Base-by-base conservation (phyloP, 1,140 invertebrate genomes). In the Asobara japonica region DNA sequence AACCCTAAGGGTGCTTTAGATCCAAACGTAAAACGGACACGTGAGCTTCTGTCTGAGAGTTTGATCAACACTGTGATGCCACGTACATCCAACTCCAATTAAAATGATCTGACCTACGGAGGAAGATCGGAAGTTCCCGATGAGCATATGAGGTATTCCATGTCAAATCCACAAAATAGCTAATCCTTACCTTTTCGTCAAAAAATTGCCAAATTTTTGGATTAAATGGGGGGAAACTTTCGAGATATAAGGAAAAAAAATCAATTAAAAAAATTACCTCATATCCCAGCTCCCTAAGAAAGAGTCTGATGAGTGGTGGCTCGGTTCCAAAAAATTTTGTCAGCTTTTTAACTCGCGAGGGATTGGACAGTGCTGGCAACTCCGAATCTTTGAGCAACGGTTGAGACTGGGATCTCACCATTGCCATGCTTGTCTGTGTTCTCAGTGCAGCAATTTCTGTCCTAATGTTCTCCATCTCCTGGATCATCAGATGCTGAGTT, bases 281-380 rank as follows among this genome's bases (percentile, higher is more conserved):
- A 89, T 97, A 98, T 76, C 96, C 96, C 71, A 98, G 90, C 89
- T 96, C 96, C 86, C 95, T 93, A 45, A 98, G 89, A 87, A 97
- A 97, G 22, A 97, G 89, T 83, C 95, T 90, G 82, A 98, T 91
- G 38, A 97, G 89, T 10, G 95, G 96, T 29, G 96, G 96, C 82
- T 98, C 96, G 83, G 96, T 94, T 10, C 96, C 96, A 88, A 97
- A 98, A 90, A 97, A 97, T 87, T 96, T 96, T 33, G 91, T 95
- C 45, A 95, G 89, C 75, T 94, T 93, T 81, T 94, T 94, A 0
- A 96, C 94, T 71, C 94, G 89, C 65, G 91, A 93, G 0, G 96
- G 96, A 87, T 96, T 96, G 25, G 95, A 91, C 76, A 93, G 89
- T 27, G 90, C 91, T 74, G 90, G 91, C 33, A 91, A 86, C 79